Conservation (phyloP, 2,113 vertebrate species). For the Alethe diademata region DNA sequence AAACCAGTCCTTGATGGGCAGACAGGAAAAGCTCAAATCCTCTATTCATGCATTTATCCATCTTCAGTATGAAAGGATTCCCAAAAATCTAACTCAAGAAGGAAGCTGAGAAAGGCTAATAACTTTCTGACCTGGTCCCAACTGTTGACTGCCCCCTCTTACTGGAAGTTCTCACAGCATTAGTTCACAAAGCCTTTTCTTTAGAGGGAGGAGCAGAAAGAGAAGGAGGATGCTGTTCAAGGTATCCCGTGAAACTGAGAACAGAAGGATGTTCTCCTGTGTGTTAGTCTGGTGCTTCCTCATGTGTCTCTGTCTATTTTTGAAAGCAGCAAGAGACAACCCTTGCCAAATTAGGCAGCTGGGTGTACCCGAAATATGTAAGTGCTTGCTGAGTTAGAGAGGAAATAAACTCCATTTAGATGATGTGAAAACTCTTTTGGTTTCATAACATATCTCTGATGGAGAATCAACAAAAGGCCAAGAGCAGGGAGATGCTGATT, state of each 20-base stretch:
- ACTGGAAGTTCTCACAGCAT: not conserved
- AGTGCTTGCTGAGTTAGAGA: not conserved
- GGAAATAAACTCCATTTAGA: not conserved
- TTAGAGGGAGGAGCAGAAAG: not conserved
- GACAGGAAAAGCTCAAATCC: not conserved
- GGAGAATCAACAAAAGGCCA: not conserved
- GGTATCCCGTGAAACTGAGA: not conserved
- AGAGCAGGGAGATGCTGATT: not conserved
- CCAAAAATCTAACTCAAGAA: not conserved
- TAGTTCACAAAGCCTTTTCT: not conserved
- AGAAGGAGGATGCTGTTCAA: not conserved
- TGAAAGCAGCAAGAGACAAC: not conserved
- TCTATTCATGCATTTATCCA: not conserved
- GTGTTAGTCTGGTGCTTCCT: not conserved
- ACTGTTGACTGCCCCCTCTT: accelerated
- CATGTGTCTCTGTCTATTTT: not conserved
- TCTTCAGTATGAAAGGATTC: not conserved
- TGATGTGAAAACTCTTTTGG: not conserved
- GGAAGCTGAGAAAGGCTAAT: not conserved
- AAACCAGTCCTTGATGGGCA: not conserved
- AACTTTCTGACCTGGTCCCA: not conserved
- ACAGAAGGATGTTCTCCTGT: not conserved
- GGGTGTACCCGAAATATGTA: not conserved
- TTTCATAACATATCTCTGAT: not conserved
- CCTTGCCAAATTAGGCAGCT: not conserved